phyloP scores from a whole-genome alignment of 2,797 vertebrate species.

The Hybognathus amarus region DNA sequence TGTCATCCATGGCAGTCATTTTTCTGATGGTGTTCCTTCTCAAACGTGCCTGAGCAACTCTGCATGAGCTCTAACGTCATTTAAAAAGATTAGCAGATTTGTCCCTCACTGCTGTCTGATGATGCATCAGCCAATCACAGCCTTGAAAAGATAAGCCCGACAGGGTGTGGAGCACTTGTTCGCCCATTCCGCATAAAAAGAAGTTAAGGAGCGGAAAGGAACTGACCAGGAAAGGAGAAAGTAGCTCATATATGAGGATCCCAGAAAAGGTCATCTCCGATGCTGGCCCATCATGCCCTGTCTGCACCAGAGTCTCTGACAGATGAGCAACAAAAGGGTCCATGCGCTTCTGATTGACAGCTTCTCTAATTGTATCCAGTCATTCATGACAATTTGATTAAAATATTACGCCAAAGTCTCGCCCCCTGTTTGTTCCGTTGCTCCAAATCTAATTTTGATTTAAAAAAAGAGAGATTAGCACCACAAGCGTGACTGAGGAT shows the following conservation, averaged over 20 bases:
- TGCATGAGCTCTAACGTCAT: constrained; percentile 53
- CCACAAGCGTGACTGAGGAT: constrained; percentile 94
- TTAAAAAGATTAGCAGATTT: constrained; percentile 62
- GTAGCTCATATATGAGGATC: constrained; percentile 68
- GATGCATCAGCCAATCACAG: constrained; percentile 46
- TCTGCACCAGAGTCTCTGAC: constrained; percentile 69
- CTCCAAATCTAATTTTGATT: constrained; percentile 99
- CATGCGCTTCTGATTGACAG: constrained; percentile 93
- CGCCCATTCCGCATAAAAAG: constrained; percentile 15
- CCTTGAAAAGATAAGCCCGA: constrained; percentile 29
- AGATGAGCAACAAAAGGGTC: constrained; percentile 88
- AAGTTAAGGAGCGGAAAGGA: not conserved
- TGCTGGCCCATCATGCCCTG: constrained; percentile 75
- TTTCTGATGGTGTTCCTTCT: constrained; percentile 48
- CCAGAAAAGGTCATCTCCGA: constrained; percentile 83
- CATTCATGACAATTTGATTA: constrained; percentile 99
- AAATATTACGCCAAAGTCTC: constrained; percentile 99
- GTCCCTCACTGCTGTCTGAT: constrained; percentile 57
- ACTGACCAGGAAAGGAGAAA: constrained; percentile 56
- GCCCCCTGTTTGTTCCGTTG: constrained; percentile 98
- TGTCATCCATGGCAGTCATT: constrained; percentile 54
- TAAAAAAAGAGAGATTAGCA: constrained; percentile 96
- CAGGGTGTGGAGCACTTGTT: constrained; percentile 13
- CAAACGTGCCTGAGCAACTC: constrained; percentile 51
- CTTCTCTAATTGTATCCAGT: constrained; percentile 99